phyloP scores from a whole-genome alignment of 1,140 invertebrate species.

The Drosophila watanabei region DNA sequence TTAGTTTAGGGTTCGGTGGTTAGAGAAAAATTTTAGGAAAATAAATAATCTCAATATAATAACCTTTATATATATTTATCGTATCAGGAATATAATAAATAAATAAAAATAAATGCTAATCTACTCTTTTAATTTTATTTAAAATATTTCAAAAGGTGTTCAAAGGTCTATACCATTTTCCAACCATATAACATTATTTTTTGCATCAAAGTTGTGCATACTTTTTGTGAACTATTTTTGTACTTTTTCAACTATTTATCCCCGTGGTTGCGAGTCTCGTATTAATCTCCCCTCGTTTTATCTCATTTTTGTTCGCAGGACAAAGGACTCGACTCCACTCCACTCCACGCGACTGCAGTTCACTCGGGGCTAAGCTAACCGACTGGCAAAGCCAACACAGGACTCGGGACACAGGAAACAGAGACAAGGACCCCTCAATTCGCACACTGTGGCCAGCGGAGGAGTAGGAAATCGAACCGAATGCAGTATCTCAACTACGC shows the following conservation, averaged over 20 bases:
- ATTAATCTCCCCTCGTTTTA: conserved; percentile 11
- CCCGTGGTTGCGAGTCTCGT: background rate
- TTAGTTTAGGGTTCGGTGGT: too few relatives aligned
- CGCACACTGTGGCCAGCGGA: conserved; percentile 78
- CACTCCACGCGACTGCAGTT: background rate
- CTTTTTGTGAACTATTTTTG: conserved; percentile 3
- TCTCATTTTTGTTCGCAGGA: conserved; percentile 39
- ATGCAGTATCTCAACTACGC: conserved; percentile 85
- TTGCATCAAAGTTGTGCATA: background rate
- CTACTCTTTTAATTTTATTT: too few relatives aligned
- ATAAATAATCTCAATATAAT: too few relatives aligned
- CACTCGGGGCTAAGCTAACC: conserved; percentile 1
- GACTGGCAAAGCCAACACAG: conserved; percentile 9
- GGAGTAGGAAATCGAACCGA: conserved; percentile 78
- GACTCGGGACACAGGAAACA: conserved; percentile 1
- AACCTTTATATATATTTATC: too few relatives aligned
- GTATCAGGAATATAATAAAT: too few relatives aligned
- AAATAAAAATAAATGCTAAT: too few relatives aligned
- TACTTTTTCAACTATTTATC: background rate
- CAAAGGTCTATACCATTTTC: too few relatives aligned
- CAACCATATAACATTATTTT: background rate
- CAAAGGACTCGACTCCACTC: background rate
- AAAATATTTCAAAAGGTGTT: background rate
- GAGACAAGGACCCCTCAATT: conserved; percentile 36
- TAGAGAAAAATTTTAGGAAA: too few relatives aligned